Conservation (phyloP, 2,113 vertebrate species). For the Muntiacus reevesi region DNA sequence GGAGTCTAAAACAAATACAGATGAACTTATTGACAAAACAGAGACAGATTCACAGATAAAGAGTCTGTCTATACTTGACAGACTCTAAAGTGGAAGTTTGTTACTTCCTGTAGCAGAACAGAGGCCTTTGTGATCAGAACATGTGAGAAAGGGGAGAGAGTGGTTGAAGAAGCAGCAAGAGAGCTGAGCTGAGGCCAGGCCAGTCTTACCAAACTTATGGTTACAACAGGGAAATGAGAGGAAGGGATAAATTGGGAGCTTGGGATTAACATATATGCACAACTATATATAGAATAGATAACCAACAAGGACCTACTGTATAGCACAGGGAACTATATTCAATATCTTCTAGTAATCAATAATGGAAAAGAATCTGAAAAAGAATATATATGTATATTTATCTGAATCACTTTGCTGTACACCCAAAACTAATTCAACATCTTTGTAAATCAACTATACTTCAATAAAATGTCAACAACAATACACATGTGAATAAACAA, state of each 20-base stretch:
- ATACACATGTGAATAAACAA: background rate
- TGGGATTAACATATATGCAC: background rate
- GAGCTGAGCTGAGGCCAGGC: background rate
- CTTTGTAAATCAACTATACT: background rate
- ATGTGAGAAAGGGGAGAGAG: fast-evolving
- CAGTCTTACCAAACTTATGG: background rate
- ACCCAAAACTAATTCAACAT: background rate
- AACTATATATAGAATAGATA: background rate
- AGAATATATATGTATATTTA: background rate
- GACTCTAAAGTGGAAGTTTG: background rate
- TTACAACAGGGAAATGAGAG: background rate
- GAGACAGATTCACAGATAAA: background rate
- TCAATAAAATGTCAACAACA: background rate
- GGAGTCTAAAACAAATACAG: background rate
- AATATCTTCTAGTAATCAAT: background rate
- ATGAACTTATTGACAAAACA: background rate
- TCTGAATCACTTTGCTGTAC: background rate
- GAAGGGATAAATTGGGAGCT: background rate
- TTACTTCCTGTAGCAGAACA: background rate
- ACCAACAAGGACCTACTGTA: background rate
- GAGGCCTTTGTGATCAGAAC: background rate
- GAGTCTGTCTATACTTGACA: background rate
- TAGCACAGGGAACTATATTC: background rate
- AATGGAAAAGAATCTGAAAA: background rate
- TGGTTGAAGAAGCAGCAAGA: background rate